Evolutionary conservation across 2,797 vertebrate species (phyloP), one percentile per base, ranked within the genome.

Genomic region (Eremophila alpestris): DNA sequence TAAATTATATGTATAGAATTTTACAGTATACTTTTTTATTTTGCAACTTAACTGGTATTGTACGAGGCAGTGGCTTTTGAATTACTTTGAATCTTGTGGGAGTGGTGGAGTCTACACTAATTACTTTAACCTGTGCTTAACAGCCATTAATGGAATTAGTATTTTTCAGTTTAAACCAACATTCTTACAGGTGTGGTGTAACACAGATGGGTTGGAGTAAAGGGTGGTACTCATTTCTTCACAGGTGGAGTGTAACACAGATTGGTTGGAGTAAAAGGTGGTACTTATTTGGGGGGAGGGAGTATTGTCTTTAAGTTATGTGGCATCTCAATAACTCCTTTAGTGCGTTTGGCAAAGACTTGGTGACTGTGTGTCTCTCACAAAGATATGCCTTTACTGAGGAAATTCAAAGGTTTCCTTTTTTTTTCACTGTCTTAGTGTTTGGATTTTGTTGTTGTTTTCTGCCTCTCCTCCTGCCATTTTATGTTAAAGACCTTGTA

Each of bases 221-320:
- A 38, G 9, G 38, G 24, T 27, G 16, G 13, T 70, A 3, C 5
- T 7, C 79, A 45, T 30, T 32, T 1, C 38, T 38, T 38, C 38
- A 10, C 38, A 38, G 38, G 38, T 38, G 38, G 10, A 12, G 38
- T 38, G 38, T 38, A 38, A 38, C 38, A 38, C 38, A 38, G 38
- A 38, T 30, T 59, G n/a, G 3, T 40, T 64, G 43, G 21, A 51
- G 11, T 34, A 52, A 83, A 51, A 46, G 18, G 24, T 27, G 16
- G 13, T 70, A 3, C 5, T 7, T 82, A 45, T 30, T 32, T 1
- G 1, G 2, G 2, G 2, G 5, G 1, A 45, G 4, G 8, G 7
- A 5, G 5, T 29, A 4, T 11, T 55, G 13, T 5, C 51, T 67
- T 43, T 13, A 9, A 13, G 9, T 34, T 16, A 16, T 11, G 32